Base-by-base conservation (phyloP, 1,140 invertebrate species). In the Rhopalosiphum padi region DNA sequence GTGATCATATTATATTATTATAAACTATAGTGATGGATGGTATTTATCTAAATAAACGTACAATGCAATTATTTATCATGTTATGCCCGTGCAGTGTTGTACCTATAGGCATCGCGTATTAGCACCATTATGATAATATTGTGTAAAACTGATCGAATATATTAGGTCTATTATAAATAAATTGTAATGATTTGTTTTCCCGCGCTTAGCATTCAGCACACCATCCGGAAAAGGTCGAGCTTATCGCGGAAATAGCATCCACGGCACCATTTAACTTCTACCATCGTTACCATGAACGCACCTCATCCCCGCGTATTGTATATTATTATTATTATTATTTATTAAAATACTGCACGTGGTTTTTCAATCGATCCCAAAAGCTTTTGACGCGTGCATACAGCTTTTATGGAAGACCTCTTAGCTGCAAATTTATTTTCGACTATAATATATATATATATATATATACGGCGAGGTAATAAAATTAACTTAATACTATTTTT, bases 11-110 rank as follows among this genome's bases (percentile, higher is more conserved):
- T 18, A 77, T 51, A 51, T 51, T n/a, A 6, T n/a, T 77, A 77
- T 77, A 77, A 77, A 21, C 60, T 21, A 77, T 77, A 77, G 60
- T 77, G 60, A 77, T 77, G 30, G n/a, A 77, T 77, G 60, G 15
- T n/a, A 77, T 77, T n/a, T 77, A n/a, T 77, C n/a, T 77, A 77
- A 77, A 77, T 77, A n/a, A n/a, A 77, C 30, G 60, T 77, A 77
- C 60, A 77, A 77, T 77, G 60, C 60, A 77, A n/a, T 77, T 77
- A 77, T 77, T 68, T 77, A n/a, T 77, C 18, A n/a, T 77, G 30
- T 18, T 77, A n/a, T 77, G 30, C 55, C 9, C 55, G 55, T 30
- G 9, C 60, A n/a, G 15, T n/a, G 4, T 68, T 21, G 11, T 68
- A 60, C 60, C 30, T n/a, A 68, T 68, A 68, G 30, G 30, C 60